phyloP scores from a whole-genome alignment of 2,113 vertebrate species.

The Urocitellus parryii region DNA sequence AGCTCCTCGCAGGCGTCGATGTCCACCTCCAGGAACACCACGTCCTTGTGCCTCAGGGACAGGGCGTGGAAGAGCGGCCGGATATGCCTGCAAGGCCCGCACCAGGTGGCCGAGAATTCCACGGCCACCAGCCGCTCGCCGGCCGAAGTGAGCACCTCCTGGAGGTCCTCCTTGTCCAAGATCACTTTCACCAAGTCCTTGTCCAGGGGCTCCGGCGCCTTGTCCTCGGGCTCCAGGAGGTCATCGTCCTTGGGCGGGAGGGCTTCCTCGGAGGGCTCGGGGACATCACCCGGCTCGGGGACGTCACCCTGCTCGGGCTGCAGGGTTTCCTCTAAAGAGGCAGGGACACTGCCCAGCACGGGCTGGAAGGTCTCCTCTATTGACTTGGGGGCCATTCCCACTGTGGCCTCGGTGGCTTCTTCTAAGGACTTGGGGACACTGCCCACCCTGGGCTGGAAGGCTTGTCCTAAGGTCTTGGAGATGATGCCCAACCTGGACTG shows the following conservation, averaged over 20 bases:
- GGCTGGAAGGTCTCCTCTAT: background rate
- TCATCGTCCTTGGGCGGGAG: background rate
- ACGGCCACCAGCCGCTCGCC: slow-evolving; percentile 70
- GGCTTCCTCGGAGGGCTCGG: background rate
- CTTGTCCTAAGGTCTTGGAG: background rate
- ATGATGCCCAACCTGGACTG: fast-evolving
- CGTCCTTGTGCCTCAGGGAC: slow-evolving; percentile 37
- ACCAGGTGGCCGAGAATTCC: slow-evolving; percentile 71
- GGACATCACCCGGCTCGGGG: background rate
- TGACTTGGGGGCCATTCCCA: background rate
- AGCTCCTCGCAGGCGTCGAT: slow-evolving; percentile 54
- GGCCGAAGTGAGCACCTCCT: slow-evolving; percentile 34
- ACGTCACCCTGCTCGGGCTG: background rate
- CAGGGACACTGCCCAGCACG: background rate
- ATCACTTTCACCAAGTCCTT: slow-evolving; percentile 46
- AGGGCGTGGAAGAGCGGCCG: slow-evolving; percentile 46
- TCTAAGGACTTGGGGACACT: fast-evolving
- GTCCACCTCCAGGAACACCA: slow-evolving; percentile 77
- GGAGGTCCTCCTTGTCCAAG: slow-evolving; percentile 59
- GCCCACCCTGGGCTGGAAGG: fast-evolving
- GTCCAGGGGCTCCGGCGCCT: background rate
- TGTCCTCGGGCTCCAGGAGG: fast-evolving
- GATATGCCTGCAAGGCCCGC: slow-evolving; percentile 69
- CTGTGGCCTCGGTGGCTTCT: background rate
- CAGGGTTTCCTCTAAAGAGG: background rate